A percentile compares a stretch with the other conserved stretches of the same genome.
Evolutionary conservation across 2,797 vertebrate genomes (phyloP).

Genomic region (Sebastes dallii): DNA sequence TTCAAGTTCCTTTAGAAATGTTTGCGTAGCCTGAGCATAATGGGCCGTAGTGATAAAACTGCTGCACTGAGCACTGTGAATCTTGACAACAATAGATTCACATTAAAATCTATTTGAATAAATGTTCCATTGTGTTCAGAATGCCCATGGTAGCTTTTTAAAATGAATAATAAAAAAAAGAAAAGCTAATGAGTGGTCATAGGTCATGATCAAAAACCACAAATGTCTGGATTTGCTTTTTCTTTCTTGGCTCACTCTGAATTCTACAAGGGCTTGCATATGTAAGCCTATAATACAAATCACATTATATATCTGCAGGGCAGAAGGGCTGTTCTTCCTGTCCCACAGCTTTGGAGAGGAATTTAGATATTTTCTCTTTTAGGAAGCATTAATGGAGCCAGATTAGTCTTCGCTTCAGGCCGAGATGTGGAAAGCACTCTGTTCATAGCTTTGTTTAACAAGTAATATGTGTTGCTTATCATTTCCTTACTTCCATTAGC

Average conservation of each 20-base stretch:
- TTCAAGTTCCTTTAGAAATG: background rate
- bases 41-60: background rate
- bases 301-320: conserved; percentile 50
- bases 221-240: conserved; percentile 1
- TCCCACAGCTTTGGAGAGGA: conserved; percentile 41
- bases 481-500: conserved; percentile 69
- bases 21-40: background rate
- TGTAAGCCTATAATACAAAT: conserved; percentile 50
- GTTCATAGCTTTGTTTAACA: conserved; percentile 74
- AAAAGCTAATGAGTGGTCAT: background rate
- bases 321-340: conserved; percentile 42
- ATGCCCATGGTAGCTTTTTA: background rate
- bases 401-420: conserved; percentile 71
- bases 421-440: conserved; percentile 54
- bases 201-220: conserved; percentile 11
- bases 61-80: background rate
- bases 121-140: background rate
- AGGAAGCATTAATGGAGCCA: conserved; percentile 65
- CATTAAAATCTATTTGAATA: background rate
- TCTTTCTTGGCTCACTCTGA: conserved; percentile 10
- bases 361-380: conserved; percentile 56
- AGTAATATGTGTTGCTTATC: conserved; percentile 71
- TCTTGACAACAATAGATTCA: background rate
- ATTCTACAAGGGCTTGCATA: conserved; percentile 9
- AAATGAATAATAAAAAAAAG: background rate